A percentile compares a stretch with the other conserved stretches of the same genome.
Evolutionary conservation across 2,113 vertebrate species (phyloP).

Genomic region (Daphoenositta chrysoptera): DNA sequence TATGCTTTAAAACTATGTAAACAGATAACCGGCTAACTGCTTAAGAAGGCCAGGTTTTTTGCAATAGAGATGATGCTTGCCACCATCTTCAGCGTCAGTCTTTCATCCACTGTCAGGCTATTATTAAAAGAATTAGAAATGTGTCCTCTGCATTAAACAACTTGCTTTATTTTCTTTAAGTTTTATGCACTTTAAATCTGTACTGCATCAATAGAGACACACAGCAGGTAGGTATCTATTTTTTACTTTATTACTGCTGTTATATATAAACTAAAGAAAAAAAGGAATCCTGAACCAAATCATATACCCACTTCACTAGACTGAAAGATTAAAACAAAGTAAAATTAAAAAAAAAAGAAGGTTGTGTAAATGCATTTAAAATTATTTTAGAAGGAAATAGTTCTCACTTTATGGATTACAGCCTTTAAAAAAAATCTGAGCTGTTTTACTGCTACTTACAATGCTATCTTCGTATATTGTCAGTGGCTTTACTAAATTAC

Average conservation of each 20-base stretch:
- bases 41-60: too few relatives aligned
- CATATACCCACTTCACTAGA: not conserved
- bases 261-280: not conserved
- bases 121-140: not conserved
- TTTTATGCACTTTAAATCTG: not conserved
- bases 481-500: not conserved
- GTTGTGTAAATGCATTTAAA: not conserved
- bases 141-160: not conserved
- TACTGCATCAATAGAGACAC: not conserved
- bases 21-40: too few relatives aligned
- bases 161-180: not conserved
- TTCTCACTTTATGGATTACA: not conserved
- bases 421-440: not conserved
- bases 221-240: not conserved
- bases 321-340: not conserved
- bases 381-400: not conserved
- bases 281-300: not conserved
- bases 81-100: too few relatives aligned
- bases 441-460: not conserved
- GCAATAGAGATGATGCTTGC: too few relatives aligned
- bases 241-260: not conserved
- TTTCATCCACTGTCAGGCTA: too few relatives aligned
- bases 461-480: not conserved
- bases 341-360: not conserved
- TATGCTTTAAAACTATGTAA: too few relatives aligned